A percentile compares a stretch with the other conserved stretches of the same genome.
Evolutionary conservation across 2,797 vertebrate species (phyloP).

Genomic region (Falco columbarius): DNA sequence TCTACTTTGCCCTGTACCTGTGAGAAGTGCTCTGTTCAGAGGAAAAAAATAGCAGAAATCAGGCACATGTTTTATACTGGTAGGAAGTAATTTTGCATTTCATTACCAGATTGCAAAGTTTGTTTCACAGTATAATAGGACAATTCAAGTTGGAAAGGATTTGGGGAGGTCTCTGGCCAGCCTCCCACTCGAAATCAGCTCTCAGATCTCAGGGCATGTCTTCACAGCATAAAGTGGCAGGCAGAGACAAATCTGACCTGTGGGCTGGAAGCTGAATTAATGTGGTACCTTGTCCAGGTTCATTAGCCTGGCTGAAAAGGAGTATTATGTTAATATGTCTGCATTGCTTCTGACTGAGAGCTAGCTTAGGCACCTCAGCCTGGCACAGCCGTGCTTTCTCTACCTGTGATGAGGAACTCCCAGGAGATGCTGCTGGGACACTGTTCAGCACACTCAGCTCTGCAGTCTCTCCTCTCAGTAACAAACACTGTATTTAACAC

Average conservation of each 20-base stretch:
- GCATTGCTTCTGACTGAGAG: neutral
- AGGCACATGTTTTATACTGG: neutral
- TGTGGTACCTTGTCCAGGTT: neutral
- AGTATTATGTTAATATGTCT: neutral
- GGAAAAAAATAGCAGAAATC: neutral
- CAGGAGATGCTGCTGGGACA: neutral
- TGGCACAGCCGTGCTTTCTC: fast-evolving
- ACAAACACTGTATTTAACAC: neutral
- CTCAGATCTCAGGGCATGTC: neutral
- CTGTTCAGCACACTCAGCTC: neutral
- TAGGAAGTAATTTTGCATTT: neutral
- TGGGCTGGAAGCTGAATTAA: neutral
- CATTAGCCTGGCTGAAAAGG: neutral
- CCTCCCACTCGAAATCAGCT: neutral
- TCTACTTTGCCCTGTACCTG: neutral
- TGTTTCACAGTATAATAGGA: neutral
- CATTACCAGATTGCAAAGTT: neutral
- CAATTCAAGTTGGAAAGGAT: neutral
- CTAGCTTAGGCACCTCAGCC: neutral
- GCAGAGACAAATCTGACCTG: neutral
- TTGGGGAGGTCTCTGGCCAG: neutral
- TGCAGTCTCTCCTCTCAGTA: neutral
- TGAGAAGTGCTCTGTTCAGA: neutral
- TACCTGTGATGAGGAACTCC: neutral
- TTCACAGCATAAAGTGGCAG: neutral